Evolutionary conservation across 2,113 vertebrate species (phyloP).

Genomic region (Microcebus ravelobensis): DNA sequence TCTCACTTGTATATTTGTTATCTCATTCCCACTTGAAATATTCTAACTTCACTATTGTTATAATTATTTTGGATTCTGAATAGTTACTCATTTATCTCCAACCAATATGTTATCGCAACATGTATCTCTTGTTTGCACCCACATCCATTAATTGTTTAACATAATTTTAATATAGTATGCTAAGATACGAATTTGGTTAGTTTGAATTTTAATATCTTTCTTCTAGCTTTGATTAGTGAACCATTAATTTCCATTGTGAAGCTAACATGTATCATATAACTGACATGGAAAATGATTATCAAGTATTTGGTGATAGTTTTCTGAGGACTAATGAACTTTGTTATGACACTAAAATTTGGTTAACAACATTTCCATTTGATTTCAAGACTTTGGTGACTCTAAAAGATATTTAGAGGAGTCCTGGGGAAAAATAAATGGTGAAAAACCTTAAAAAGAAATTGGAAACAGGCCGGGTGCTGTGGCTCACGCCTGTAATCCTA

Average conservation of each 20-base stretch:
- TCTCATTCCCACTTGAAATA: background rate
- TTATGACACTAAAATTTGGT: background rate
- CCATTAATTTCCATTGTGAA: background rate
- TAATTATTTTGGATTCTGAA: background rate
- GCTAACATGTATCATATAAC: background rate
- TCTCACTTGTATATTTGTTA: conserved; percentile 7
- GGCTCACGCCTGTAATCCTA: too few relatives aligned
- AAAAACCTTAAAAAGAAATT: background rate
- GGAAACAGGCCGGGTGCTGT: too few relatives aligned
- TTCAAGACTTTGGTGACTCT: conserved; percentile 12
- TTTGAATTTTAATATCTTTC: background rate
- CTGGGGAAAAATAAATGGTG: background rate
- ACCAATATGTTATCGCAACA: background rate
- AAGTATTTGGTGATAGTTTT: background rate
- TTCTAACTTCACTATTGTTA: background rate
- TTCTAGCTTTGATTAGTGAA: background rate
- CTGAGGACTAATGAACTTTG: background rate
- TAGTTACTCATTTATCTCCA: background rate
- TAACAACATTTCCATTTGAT: background rate
- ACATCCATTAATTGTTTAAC: background rate
- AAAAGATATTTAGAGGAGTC: background rate
- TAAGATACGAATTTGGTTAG: background rate
- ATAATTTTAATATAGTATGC: background rate
- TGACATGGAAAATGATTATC: background rate
- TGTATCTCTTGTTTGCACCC: background rate